Evolutionary conservation across 2,888 invertebrate species (phyloP).

Genomic region (Sphinx pinastri): DNA sequence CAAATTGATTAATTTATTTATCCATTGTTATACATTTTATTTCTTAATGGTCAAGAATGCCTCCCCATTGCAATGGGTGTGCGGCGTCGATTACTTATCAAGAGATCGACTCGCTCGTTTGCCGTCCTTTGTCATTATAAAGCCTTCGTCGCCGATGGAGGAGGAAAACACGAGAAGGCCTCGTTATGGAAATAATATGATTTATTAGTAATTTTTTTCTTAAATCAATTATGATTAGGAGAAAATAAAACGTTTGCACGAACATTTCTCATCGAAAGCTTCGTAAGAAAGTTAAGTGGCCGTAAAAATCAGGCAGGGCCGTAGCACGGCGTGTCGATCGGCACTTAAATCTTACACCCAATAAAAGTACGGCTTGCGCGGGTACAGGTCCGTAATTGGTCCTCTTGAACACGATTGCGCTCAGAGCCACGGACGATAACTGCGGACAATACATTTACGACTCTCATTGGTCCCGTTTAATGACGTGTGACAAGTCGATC

Average conservation of each 20-base stretch:
- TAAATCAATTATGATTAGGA: not conserved
- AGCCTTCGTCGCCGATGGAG: too few species aligned
- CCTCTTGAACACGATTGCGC: slow-evolving; percentile 67
- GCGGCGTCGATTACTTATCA: too few species aligned
- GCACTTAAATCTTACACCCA: slow-evolving; percentile 83
- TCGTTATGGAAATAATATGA: not conserved
- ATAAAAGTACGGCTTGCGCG: slow-evolving; percentile 76
- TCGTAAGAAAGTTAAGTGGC: slow-evolving; percentile 60
- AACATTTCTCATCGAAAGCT: slow-evolving; percentile 30
- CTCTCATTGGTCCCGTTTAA: slow-evolving; percentile 79
- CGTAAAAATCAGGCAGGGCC: slow-evolving; percentile 74
- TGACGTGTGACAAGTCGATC: slow-evolving; percentile 75
- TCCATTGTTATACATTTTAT: too few species aligned
- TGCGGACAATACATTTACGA: slow-evolving; percentile 73
- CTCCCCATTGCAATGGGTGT: too few species aligned
- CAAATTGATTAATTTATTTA: too few species aligned
- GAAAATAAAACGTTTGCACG: slow-evolving; percentile 19
- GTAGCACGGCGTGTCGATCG: slow-evolving; percentile 73
- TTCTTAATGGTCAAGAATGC: too few species aligned
- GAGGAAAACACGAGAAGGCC: too few species aligned
- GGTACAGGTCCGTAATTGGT: slow-evolving; percentile 77
- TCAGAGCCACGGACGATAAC: slow-evolving; percentile 56
- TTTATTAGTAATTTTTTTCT: not conserved
- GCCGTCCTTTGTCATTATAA: too few species aligned
- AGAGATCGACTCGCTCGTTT: too few species aligned